Base-by-base conservation (phyloP, 2,113 vertebrate genomes). In the Strix aluco region DNA sequence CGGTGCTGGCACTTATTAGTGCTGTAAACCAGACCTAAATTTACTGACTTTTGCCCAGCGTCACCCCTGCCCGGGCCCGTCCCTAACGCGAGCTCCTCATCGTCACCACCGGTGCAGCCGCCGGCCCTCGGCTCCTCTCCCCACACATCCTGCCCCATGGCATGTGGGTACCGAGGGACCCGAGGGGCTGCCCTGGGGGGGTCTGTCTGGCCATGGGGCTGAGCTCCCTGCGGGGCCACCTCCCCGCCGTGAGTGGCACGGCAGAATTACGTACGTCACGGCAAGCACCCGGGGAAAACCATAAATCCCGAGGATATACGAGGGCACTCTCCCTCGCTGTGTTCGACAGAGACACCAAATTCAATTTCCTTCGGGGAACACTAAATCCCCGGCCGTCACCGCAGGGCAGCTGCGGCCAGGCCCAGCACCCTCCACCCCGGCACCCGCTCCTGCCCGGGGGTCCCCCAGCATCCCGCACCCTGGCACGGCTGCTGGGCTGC, bases 261-360 rank as follows among this genome's bases (percentile, higher is more conserved):
- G 80, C 66, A 59, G 71, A 67, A 40, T 63, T 9, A 47, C 18
- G 9, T 67, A 1, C 11, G 3, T 38, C 44, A 11, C 3, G 0
- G 71, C 1, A 0, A 63, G 75, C 9, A 20, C 79, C 61, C 11
- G 16, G 57, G 94, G 92, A 88, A 52, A 90, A 2, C 96, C 96
- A 97, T 98, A 97, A 98, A 97, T 97, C 94, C 92, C 7, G 11
- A 94, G 97, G 96, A 98, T 96, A 97, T 96, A 98, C 2, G 96
- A 96, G 97, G 88, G 63, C 65, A 59, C 47, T 61, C 91, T 97
- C 91, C 93, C 72, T 1, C 22, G 86, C 61, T 47, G 93, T 97
- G 97, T 97, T 97, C 97, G 27, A 98, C 98, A 97, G 97, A 98
- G 97, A 97, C 97, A 97, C 83, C 67, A 93, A 97, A 98, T 97